Evolutionary conservation across 2,113 vertebrate genomes (phyloP).

Genomic region (Macroglossus sobrinus): DNA sequence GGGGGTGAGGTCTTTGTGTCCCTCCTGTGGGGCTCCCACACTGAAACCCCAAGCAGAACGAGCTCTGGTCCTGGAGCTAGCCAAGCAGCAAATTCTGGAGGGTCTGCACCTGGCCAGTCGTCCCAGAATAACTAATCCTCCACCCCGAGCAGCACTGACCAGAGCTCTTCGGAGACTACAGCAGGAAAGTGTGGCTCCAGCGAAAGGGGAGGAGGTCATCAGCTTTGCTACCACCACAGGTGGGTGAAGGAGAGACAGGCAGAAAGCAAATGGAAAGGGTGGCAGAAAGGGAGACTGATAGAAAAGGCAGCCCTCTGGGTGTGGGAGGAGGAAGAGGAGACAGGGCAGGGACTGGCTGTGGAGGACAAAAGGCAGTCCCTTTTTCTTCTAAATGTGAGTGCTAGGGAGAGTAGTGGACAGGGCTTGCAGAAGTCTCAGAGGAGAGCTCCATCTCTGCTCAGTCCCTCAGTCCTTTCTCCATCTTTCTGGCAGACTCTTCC

Average conservation of each 20-base stretch:
- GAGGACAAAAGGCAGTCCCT: neutral
- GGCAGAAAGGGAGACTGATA: neutral
- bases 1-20: slow-evolving; percentile 49
- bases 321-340: neutral
- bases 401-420: neutral
- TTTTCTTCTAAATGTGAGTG: neutral
- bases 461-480: neutral
- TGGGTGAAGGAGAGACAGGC: neutral
- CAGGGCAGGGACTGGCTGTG: neutral
- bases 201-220: slow-evolving; percentile 53
- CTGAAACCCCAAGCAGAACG: slow-evolving; percentile 52
- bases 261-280: neutral
- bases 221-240: slow-evolving; percentile 66
- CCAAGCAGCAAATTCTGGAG: slow-evolving; percentile 87
- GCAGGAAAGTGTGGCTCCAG: slow-evolving; percentile 74
- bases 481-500: slow-evolving; percentile 4
- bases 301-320: neutral
- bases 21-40: slow-evolving; percentile 63
- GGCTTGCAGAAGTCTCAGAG: neutral
- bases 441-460: neutral
- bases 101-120: slow-evolving; percentile 83
- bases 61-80: slow-evolving; percentile 82
- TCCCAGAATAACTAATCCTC: slow-evolving; percentile 49
- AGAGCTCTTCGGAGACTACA: slow-evolving; percentile 65
- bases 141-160: slow-evolving; percentile 48